Evolutionary conservation across 2,888 invertebrate genomes (phyloP).

Genomic region (Lymantria dispar): DNA sequence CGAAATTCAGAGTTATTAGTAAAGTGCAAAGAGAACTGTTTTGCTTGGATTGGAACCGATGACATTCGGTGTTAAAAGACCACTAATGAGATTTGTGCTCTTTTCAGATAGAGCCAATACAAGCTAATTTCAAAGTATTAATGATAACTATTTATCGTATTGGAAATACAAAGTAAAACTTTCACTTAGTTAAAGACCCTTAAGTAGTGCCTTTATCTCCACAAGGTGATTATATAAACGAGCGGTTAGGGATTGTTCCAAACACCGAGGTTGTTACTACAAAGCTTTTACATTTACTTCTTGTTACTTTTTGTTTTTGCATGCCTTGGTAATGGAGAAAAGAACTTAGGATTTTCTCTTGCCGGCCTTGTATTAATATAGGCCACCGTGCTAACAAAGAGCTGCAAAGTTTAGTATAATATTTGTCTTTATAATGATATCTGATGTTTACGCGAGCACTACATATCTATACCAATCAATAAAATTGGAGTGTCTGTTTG

Average conservation of each 20-base stretch:
- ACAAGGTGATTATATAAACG: background rate
- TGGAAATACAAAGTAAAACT: background rate
- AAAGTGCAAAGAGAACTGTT: too few relatives aligned
- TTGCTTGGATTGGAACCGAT: too few relatives aligned
- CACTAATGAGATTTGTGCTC: too few relatives aligned
- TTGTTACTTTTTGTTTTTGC: background rate
- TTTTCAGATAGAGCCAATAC: too few relatives aligned
- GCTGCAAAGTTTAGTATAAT: background rate
- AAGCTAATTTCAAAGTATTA: background rate
- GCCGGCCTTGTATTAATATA: background rate
- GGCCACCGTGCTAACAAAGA: background rate
- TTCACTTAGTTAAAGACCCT: background rate
- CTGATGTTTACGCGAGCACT: too few relatives aligned
- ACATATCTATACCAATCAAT: too few relatives aligned
- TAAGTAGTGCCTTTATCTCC: background rate
- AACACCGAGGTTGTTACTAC: background rate
- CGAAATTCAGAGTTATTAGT: too few relatives aligned
- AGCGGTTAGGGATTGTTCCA: background rate
- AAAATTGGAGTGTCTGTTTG: too few relatives aligned
- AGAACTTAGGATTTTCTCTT: background rate
- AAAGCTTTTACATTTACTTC: slow-evolving; percentile 18
- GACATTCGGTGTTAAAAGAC: too few relatives aligned
- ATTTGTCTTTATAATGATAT: too few relatives aligned
- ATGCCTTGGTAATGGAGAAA: background rate
- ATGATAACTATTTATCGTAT: background rate